A percentile compares a stretch with the other conserved stretches of the same genome.
phyloP scores from a whole-genome alignment of 2,797 vertebrate genomes.

The Eulemur mongoz region DNA sequence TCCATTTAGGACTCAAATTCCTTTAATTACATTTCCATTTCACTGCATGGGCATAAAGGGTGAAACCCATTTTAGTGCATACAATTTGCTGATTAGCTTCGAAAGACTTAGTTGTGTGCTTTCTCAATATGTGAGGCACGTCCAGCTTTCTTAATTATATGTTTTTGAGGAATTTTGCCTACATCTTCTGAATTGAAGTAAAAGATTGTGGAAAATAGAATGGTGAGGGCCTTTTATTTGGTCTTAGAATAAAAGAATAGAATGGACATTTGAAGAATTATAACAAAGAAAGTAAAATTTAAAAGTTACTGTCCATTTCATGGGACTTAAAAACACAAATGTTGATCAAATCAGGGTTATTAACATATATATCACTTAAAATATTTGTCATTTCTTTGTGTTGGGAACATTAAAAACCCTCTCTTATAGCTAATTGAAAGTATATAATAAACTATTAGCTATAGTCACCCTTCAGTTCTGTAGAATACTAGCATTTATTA shows the following conservation, averaged over 20 bases:
- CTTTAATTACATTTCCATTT: slow-evolving; percentile 59
- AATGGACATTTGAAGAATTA: not conserved
- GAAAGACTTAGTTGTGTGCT: not conserved
- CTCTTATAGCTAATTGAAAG: not conserved
- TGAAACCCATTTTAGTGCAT: not conserved
- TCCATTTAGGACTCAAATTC: slow-evolving; percentile 16
- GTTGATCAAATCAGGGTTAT: not conserved
- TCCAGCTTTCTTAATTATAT: not conserved
- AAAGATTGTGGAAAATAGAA: not conserved
- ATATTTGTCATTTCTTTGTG: not conserved
- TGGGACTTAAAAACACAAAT: not conserved
- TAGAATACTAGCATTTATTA: not conserved
- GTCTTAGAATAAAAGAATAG: not conserved
- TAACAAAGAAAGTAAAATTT: not conserved
- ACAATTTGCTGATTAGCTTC: not conserved
- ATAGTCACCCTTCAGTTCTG: not conserved
- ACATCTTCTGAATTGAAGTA: not conserved
- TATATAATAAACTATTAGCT: not conserved
- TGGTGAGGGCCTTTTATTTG: not conserved
- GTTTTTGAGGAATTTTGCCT: not conserved
- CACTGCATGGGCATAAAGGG: not conserved
- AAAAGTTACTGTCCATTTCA: not conserved
- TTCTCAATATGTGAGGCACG: not conserved
- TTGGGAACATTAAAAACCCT: not conserved
- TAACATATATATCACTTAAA: not conserved